Conservation (phyloP, 2,797 vertebrate genomes). For the Neopelma chrysocephalum region DNA sequence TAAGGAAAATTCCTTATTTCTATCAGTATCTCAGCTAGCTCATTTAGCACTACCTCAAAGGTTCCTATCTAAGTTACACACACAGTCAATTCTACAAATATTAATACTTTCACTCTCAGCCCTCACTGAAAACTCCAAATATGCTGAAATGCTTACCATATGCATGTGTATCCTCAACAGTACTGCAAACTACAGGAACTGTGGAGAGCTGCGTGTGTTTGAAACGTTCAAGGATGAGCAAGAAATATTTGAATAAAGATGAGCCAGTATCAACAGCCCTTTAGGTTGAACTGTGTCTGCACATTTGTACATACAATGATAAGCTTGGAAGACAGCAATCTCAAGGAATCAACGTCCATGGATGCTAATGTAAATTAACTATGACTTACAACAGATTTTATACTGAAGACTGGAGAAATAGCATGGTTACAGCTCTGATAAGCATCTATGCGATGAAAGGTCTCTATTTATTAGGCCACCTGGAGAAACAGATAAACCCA, state of each 20-base stretch:
- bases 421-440: constrained; percentile 40
- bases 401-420: neutral
- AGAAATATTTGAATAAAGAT: constrained; percentile 48
- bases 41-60: neutral
- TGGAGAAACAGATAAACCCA: constrained; percentile 3
- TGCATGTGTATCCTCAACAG: neutral
- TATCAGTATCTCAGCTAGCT: neutral
- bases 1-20: neutral
- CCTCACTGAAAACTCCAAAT: neutral
- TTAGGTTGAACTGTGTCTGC: neutral
- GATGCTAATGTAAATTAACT: constrained; percentile 29
- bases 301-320: neutral
- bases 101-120: neutral
- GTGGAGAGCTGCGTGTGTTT: neutral
- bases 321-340: constrained; percentile 43
- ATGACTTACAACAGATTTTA: constrained; percentile 22
- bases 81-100: neutral
- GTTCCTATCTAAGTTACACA: neutral
- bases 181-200: neutral
- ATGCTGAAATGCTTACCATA: neutral
- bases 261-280: constrained; percentile 15
- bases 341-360: neutral
- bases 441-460: constrained; percentile 33
- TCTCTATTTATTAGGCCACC: constrained; percentile 13
- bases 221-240: neutral